Evolutionary conservation across 1,140 invertebrate species (phyloP).

Genomic region (Oncopeltus fasciatus): DNA sequence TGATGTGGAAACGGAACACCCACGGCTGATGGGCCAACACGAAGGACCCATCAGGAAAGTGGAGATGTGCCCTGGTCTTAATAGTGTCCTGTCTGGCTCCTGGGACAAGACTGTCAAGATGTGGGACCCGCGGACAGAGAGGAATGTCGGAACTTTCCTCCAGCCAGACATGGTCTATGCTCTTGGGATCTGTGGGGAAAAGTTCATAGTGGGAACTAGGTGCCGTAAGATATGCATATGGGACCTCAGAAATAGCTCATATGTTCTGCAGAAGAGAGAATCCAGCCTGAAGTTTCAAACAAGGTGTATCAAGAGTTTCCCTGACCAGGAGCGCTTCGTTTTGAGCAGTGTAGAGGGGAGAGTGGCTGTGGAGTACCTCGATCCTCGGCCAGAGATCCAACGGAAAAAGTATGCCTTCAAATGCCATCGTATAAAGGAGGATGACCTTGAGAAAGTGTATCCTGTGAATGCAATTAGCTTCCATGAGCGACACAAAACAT

Average conservation of each 20-base stretch:
- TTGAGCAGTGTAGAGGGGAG: constrained; percentile 89
- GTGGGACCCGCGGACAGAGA: constrained; percentile 78
- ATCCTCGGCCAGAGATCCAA: constrained; percentile 88
- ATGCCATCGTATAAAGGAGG: constrained; percentile 89
- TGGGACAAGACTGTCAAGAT: constrained; percentile 93
- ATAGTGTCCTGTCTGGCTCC: constrained; percentile 85
- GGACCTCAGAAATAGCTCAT: constrained; percentile 94
- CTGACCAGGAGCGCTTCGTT: constrained; percentile 88
- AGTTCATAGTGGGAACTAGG: constrained; percentile 90
- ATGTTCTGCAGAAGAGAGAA: constrained; percentile 83
- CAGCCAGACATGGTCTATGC: constrained; percentile 85
- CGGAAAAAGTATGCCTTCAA: constrained; percentile 99
- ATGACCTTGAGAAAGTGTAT: constrained; percentile 87
- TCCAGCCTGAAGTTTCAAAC: constrained; percentile 98
- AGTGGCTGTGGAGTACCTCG: constrained; percentile 90
- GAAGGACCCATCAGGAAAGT: constrained; percentile 83
- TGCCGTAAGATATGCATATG: constrained; percentile 86
- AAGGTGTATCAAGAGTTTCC: constrained; percentile 85
- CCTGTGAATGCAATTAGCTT: constrained; percentile 98
- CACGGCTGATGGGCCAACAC: constrained; percentile 75
- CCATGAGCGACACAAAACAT: constrained; percentile 90
- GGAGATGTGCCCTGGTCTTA: constrained; percentile 79
- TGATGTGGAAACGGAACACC: constrained; percentile 74
- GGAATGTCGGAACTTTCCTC: constrained; percentile 69
- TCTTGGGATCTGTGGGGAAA: constrained; percentile 87